Base-by-base conservation (phyloP, 2,113 vertebrate genomes). In the Protobothrops flavoviridis region DNA sequence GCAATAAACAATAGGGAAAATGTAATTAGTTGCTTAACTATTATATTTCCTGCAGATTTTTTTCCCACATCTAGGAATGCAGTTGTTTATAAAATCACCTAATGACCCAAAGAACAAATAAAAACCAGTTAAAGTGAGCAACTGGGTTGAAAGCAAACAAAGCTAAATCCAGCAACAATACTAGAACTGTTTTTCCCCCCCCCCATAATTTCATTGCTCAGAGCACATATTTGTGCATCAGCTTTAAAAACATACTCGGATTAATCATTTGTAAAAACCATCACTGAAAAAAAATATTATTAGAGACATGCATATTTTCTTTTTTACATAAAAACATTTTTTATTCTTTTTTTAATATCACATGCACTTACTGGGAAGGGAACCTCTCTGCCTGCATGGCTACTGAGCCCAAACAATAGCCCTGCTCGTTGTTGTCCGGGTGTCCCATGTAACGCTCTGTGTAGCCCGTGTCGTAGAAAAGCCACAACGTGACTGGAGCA, bases 381-480 rank as follows among this genome's bases (percentile, higher is more conserved):
- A 98, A 98, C 92, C 98, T 98, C 91, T 98, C 98, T n/a, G 98
- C 98, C 90, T 98, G 98, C 98, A 98, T 98, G 94, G 98, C 98
- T 96, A 98, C 98, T 0, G 98, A 98, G 1, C 98, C 98, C 88
- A 98, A 95, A 95, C 98, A 98, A 92, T 98, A 98, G 1, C 98
- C 98, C 94, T 98, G 98, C 86, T 98, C 98, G 12, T 98, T 98
- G 94, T 98, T 97, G 93, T 98, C 98, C 0, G 98, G 98, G 94
- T 98, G 97, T 20, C 98, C 98, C 98, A 98, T 98, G 86, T 98
- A 98, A 26, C 98, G 98, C 93, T 98, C 98, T 0, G 98, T 98
- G 95, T 98, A 98, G 0, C 98, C 98, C 8, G 98, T 98, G 94
- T 98, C 98, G 6, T 98, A 98, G 96, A 98, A 98, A 69, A 98